A percentile compares a stretch with the other conserved stretches of the same genome.
Evolutionary conservation across 1,140 invertebrate genomes (phyloP).

Genomic region (Linepithema humile): DNA sequence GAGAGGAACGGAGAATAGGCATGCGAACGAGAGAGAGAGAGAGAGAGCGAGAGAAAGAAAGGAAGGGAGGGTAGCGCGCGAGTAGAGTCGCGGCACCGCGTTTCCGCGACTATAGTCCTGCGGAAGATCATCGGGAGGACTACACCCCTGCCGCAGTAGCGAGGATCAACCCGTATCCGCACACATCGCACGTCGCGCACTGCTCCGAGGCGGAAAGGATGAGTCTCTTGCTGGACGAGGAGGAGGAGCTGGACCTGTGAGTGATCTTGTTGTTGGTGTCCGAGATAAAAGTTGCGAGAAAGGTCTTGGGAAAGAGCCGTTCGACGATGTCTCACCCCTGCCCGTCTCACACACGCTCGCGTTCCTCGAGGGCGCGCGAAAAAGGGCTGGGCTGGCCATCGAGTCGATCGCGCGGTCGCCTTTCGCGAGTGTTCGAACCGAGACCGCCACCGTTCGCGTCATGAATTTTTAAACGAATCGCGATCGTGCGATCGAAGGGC

Average conservation of each 20-base stretch:
- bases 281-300: background rate
- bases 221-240: constrained; percentile 76
- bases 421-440: background rate
- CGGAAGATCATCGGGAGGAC: constrained; percentile 65
- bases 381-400: constrained; percentile 53
- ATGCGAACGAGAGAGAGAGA: background rate
- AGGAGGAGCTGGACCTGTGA: constrained; percentile 79
- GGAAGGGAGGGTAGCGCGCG: constrained; percentile 24
- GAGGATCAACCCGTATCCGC: background rate
- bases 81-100: constrained; percentile 36
- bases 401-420: background rate
- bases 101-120: constrained; percentile 57
- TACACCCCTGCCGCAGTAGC: constrained; percentile 47
- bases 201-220: constrained; percentile 57
- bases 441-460: background rate
- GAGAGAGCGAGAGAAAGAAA: background rate
- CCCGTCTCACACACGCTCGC: background rate
- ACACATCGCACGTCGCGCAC: background rate
- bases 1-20: background rate
- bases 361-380: constrained; percentile 24
- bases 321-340: background rate
- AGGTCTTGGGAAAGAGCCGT: background rate
- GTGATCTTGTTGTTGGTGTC: constrained; percentile 52
- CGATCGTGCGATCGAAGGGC: background rate
- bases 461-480: background rate